Conservation (phyloP, 2,888 invertebrate genomes). For the Aporophyla lueneburgensis region DNA sequence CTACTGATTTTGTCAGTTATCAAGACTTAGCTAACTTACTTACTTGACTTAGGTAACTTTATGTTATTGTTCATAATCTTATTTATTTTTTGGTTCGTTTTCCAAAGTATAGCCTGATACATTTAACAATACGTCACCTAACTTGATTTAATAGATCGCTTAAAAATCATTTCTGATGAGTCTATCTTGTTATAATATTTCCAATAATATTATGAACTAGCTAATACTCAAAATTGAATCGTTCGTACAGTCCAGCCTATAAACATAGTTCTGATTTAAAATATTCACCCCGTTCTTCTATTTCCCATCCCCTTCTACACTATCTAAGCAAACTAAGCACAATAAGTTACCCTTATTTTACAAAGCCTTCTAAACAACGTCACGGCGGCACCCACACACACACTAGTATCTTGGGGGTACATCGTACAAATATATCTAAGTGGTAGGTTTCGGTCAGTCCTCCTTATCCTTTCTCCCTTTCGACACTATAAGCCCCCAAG, state of each 20-base stretch:
- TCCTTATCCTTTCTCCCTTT: constrained; percentile 87
- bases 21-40: neutral
- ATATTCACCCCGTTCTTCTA: constrained; percentile 24
- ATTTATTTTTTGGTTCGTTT: neutral
- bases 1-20: neutral
- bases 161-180: neutral
- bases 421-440: constrained; percentile 87
- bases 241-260: neutral
- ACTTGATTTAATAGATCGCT: too few relatives aligned
- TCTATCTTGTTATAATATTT: neutral
- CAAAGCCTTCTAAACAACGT: constrained; percentile 83
- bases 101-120: neutral
- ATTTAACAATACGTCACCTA: neutral
- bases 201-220: neutral
- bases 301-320: constrained; percentile 45
- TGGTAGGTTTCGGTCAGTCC: constrained; percentile 84
- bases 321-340: constrained; percentile 71
- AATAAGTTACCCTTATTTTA: constrained; percentile 78
- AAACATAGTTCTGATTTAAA: constrained; percentile 15
- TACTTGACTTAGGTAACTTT: neutral
- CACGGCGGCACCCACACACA: constrained; percentile 70
- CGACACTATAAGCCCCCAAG: constrained; percentile 81
- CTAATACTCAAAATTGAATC: neutral
- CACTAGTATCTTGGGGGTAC: constrained; percentile 82
- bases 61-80: neutral